Evolutionary conservation across 2,797 vertebrate genomes (phyloP).

Genomic region (Chelidonichthys spinosus): DNA sequence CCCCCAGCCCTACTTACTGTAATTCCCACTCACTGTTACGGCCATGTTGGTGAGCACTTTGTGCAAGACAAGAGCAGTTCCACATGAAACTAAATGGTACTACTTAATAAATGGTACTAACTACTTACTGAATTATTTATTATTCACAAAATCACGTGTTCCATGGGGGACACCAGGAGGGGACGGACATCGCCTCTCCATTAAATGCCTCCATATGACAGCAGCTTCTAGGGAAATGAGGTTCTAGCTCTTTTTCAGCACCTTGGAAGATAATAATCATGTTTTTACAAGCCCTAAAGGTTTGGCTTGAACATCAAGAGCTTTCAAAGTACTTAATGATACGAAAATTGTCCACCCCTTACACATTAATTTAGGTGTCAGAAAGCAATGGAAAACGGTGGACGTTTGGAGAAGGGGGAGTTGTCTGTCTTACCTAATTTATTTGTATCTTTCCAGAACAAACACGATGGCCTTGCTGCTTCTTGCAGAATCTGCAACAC

Average conservation of each 20-base stretch:
- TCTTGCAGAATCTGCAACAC: slow-evolving; percentile 1
- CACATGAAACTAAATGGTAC: background rate
- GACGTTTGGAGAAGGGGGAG: background rate
- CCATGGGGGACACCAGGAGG: no score
- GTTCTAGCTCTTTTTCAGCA: background rate
- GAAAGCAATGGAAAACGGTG: background rate
- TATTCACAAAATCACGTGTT: no score
- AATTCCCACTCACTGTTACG: no score
- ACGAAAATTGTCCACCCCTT: slow-evolving; percentile 6
- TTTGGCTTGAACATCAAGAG: slow-evolving; percentile 41
- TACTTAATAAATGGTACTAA: background rate
- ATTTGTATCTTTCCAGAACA: slow-evolving; percentile 16
- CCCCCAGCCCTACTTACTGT: no score
- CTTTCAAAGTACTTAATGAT: slow-evolving; percentile 11
- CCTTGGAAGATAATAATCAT: slow-evolving; percentile 24
- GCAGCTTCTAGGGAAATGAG: slow-evolving; percentile 1
- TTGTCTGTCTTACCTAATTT: background rate
- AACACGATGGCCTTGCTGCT: background rate
- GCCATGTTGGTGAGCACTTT: no score
- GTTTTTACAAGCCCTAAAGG: slow-evolving; percentile 29
- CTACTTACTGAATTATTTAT: no score
- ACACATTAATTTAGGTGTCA: background rate
- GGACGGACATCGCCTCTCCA: no score
- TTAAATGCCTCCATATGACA: background rate
- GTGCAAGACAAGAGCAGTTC: background rate